Evolutionary conservation across 2,888 invertebrate species (phyloP).

Genomic region (Lasioglossum morio): DNA sequence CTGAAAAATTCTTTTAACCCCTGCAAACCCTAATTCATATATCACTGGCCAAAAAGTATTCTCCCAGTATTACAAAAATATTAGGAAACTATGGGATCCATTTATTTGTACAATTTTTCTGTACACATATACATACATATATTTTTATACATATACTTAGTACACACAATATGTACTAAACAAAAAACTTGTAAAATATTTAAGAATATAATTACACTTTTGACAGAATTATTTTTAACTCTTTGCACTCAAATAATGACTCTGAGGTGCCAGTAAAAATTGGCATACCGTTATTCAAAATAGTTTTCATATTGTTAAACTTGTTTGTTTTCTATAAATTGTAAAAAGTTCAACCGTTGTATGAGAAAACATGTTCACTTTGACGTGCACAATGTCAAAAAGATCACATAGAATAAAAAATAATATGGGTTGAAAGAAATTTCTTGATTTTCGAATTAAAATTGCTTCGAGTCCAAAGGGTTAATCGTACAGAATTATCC

Average conservation of each 20-base stretch:
- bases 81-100: background rate
- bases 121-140: conserved; percentile 1
- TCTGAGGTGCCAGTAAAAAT: too few species aligned
- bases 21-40: background rate
- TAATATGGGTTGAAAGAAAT: too few species aligned
- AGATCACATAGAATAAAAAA: too few species aligned
- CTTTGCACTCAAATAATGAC: too few species aligned
- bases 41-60: background rate
- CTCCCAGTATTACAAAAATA: background rate
- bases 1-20: background rate
- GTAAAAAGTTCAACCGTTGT: too few species aligned
- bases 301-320: too few species aligned
- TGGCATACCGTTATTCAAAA: too few species aligned
- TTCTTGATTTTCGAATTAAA: too few species aligned
- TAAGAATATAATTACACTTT: background rate
- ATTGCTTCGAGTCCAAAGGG: too few species aligned
- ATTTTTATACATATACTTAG: background rate
- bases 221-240: background rate
- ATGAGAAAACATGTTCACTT: too few species aligned
- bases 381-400: too few species aligned
- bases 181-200: background rate
- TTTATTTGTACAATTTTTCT: background rate
- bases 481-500: background rate
- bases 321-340: too few species aligned
- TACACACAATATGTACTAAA: background rate